phyloP scores from a whole-genome alignment of 2,797 vertebrate species.

The Neomorphus geoffroyi region DNA sequence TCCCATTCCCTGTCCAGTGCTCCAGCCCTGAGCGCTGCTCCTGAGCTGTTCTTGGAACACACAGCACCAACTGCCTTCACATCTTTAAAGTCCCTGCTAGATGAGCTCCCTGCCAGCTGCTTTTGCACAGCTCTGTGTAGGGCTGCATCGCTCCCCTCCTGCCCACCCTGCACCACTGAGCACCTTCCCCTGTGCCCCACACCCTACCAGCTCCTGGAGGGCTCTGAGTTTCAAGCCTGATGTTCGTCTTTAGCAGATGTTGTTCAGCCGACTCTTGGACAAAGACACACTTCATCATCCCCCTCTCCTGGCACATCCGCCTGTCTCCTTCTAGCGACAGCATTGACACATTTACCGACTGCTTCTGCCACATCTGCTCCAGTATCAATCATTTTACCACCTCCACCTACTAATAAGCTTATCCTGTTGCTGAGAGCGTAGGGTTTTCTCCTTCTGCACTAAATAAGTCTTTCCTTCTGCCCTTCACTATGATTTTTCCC shows the following conservation, averaged over 20 bases:
- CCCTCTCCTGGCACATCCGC: neutral
- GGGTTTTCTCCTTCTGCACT: neutral
- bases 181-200: neutral
- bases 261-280: neutral
- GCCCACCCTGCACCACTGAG: neutral
- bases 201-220: neutral
- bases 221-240: neutral
- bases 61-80: neutral
- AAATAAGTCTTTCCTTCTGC: constrained; percentile 37
- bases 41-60: neutral
- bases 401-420: neutral
- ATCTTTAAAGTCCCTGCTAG: neutral
- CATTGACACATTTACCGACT: neutral
- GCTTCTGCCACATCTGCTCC: neutral
- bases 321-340: neutral
- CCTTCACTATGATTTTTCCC: constrained; percentile 5
- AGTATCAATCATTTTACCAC: constrained; percentile 46
- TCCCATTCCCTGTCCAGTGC: rapidly evolving
- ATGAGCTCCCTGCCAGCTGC: neutral
- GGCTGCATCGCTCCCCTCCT: neutral
- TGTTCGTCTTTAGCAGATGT: neutral
- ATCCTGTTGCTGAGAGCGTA: neutral
- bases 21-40: neutral
- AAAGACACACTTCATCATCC: neutral
- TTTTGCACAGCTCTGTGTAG: neutral